Conservation (phyloP, 2,888 invertebrate species). For the Pinctada fucata region DNA sequence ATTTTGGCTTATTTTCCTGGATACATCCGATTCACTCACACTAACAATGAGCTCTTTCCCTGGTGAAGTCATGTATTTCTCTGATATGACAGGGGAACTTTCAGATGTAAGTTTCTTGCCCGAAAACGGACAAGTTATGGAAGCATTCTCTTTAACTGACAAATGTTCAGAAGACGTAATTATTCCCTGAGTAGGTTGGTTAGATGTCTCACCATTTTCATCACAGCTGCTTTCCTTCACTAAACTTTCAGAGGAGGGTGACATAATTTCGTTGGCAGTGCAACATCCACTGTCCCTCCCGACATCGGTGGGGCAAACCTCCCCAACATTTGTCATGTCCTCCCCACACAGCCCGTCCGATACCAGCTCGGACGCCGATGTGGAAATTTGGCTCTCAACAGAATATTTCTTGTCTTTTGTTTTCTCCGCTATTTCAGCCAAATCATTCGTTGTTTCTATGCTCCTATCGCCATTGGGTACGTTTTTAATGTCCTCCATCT, state of each 20-base stretch:
- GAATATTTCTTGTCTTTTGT: not conserved
- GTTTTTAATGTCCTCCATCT: not conserved
- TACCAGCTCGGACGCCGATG: not conserved
- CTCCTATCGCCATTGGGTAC: not conserved
- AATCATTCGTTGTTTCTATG: too few species aligned
- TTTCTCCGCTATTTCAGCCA: not conserved
- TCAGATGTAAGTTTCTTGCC: not conserved
- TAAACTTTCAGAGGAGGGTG: not conserved
- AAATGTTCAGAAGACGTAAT: not conserved
- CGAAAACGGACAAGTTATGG: not conserved
- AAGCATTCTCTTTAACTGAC: not conserved
- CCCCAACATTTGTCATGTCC: not conserved
- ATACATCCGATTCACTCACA: not conserved
- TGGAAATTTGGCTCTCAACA: not conserved
- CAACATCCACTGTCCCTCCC: not conserved
- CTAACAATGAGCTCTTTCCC: not conserved
- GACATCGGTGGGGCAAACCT: not conserved
- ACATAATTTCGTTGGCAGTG: not conserved
- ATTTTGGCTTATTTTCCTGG: conserved; percentile 32
- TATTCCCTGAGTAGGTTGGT: not conserved
- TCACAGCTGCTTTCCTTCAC: not conserved
- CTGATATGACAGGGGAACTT: not conserved
- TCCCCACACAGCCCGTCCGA: not conserved
- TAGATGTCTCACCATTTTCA: not conserved
- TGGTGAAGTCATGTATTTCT: not conserved